Percentiles rank a stretch among this genome's conserved stretches.
Conservation (phyloP, 2,888 invertebrate species). For the Synergus japonicus region DNA sequence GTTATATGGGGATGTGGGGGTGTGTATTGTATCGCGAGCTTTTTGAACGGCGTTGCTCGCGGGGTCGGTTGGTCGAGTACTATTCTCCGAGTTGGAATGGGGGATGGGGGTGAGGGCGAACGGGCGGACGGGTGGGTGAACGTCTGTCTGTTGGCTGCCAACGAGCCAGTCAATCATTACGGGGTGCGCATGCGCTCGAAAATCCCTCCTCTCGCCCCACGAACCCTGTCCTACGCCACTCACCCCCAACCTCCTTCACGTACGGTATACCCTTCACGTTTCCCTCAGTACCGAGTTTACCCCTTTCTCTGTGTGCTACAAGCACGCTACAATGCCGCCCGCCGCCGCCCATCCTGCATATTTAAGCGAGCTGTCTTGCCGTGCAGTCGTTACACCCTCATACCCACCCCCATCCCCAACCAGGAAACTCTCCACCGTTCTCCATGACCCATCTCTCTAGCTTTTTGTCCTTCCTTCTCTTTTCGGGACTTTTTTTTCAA, state of each 20-base stretch:
- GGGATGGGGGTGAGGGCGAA: conserved; percentile 61
- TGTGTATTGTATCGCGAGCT: conserved; percentile 68
- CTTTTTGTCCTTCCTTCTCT: conserved; percentile 31
- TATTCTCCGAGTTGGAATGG: conserved; percentile 48
- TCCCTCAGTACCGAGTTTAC: conserved; percentile 72
- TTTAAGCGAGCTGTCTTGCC: conserved; percentile 76
- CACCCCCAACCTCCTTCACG: conserved; percentile 50
- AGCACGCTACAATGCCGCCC: conserved; percentile 73
- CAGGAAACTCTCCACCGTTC: conserved; percentile 34
- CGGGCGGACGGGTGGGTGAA: conserved; percentile 72
- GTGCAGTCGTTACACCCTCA: conserved; percentile 72
- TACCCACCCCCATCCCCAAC: conserved; percentile 56
- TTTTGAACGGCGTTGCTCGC: conserved; percentile 60
- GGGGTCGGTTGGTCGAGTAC: conserved; percentile 52
- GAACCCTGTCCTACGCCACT: conserved; percentile 49
- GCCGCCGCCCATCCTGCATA: conserved; percentile 77
- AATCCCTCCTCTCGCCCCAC: conserved; percentile 48
- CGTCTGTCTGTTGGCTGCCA: conserved; percentile 78
- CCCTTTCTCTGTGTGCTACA: conserved; percentile 72
- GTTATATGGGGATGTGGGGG: conserved; percentile 42
- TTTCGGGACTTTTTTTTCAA: conserved; percentile 2
- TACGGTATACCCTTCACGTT: conserved; percentile 68
- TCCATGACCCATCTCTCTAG: conserved; percentile 33
- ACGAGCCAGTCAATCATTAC: conserved; percentile 78
- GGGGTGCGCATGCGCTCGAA: conserved; percentile 74